phyloP scores from a whole-genome alignment of 2,797 vertebrate genomes.

The Brachymystax lenok region DNA sequence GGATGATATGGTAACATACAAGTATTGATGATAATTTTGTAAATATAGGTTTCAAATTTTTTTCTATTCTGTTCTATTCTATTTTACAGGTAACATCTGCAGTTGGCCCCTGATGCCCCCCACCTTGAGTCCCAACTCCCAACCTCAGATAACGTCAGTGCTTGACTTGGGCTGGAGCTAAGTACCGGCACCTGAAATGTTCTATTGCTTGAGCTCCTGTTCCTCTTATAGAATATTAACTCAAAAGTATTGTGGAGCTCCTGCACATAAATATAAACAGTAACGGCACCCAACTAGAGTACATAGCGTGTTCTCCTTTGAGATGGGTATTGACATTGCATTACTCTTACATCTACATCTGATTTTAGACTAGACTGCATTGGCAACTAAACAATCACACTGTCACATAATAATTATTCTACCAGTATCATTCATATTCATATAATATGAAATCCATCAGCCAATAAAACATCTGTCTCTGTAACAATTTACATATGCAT shows the following conservation, averaged over 20 bases:
- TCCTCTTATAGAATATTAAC: too few relatives aligned
- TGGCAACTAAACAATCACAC: neutral
- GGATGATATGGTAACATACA: neutral
- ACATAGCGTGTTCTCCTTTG: neutral
- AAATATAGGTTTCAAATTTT: neutral
- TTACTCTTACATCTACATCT: neutral
- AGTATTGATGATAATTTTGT: neutral
- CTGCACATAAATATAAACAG: too few relatives aligned
- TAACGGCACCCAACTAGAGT: too few relatives aligned
- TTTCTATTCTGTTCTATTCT: neutral
- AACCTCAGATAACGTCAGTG: neutral
- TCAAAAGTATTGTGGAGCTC: too few relatives aligned
- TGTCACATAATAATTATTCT: slow-evolving; percentile 5
- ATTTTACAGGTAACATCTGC: neutral
- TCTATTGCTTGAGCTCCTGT: too few relatives aligned
- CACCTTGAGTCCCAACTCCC: neutral
- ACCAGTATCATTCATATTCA: neutral
- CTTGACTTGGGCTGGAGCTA: too few relatives aligned
- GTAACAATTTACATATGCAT: slow-evolving; percentile 31
- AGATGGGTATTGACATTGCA: neutral
- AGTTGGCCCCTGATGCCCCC: too few relatives aligned
- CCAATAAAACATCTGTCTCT: slow-evolving; percentile 16
- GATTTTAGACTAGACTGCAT: neutral
- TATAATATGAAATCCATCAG: slow-evolving; percentile 24
- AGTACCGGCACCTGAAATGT: too few relatives aligned